Percentiles rank a stretch among this genome's conserved stretches.
Evolutionary conservation across 2,113 vertebrate genomes (phyloP).

Genomic region (Cyprinus carpio): DNA sequence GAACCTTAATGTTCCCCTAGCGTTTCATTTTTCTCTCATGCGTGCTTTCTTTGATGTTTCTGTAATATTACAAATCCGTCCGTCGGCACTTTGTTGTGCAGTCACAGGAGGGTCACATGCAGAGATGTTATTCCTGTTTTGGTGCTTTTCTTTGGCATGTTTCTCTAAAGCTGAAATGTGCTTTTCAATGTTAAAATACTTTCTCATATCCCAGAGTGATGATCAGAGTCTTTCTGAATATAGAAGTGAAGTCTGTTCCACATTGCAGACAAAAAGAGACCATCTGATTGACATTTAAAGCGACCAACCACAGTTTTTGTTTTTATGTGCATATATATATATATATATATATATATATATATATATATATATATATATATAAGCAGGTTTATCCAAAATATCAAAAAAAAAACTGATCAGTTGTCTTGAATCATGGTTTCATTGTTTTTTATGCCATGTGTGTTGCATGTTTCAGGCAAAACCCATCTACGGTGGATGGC

Average conservation of each 20-base stretch:
- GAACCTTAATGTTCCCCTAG: neutral
- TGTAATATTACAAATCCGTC: conserved; percentile 18
- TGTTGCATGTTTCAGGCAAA: conserved; percentile 71
- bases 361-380: no score
- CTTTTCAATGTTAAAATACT: conserved; percentile 27
- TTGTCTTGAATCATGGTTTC: neutral
- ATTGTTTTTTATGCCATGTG: neutral
- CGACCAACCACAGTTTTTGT: neutral
- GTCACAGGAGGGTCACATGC: conserved; percentile 27
- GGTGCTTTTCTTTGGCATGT: neutral
- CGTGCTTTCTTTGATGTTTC: conserved; percentile 1
- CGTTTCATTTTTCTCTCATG: neutral
- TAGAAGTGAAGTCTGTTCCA: neutral
- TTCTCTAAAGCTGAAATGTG: neutral
- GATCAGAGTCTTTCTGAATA: neutral
- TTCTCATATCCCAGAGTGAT: neutral
- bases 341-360: no score
- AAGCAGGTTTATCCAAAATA: neutral
- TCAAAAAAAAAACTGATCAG: neutral
- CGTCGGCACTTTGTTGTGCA: conserved; percentile 1
- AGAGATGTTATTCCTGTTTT: conserved; percentile 2
- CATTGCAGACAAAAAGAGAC: neutral
- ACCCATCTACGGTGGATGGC: conserved; percentile 80
- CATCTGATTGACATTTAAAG: neutral
- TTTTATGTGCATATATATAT: neutral